Percentiles rank a stretch among this genome's conserved stretches.
Evolutionary conservation across 2,797 vertebrate species (phyloP).

Genomic region (Syngnathus rostellatus): DNA sequence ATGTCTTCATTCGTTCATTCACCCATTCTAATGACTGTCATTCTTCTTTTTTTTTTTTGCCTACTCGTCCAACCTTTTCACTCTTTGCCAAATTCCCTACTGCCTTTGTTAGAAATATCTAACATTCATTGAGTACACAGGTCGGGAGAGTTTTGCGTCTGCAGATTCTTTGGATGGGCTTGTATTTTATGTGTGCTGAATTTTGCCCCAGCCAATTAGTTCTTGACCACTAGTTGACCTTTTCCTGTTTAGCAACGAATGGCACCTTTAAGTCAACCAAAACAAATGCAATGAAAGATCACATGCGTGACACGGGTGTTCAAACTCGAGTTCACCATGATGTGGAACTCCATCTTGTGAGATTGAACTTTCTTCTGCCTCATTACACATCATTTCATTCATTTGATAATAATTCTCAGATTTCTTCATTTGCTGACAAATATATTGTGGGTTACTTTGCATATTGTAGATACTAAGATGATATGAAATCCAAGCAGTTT

Average conservation of each 20-base stretch:
- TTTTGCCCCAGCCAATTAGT: constrained; percentile 4
- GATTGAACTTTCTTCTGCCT: no score
- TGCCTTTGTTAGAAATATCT: neutral
- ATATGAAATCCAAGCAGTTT: neutral
- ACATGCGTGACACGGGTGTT: no score
- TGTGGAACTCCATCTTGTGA: no score
- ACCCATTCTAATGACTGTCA: neutral
- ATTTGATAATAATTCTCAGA: neutral
- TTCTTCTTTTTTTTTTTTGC: constrained; percentile 6
- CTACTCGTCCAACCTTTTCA: neutral
- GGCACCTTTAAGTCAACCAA: no score
- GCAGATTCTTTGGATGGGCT: constrained; percentile 8
- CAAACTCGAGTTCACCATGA: no score
- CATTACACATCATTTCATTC: constrained; percentile 13
- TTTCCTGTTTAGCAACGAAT: no score
- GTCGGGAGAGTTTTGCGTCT: constrained; percentile 7
- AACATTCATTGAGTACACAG: neutral
- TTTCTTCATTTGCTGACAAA: no score
- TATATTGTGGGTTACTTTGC: no score
- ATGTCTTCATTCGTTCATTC: neutral
- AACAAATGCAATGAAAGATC: no score
- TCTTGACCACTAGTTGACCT: constrained; percentile 3
- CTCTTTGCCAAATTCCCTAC: constrained; percentile 6
- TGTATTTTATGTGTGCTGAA: constrained; percentile 3
- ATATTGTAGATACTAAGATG: no score